Evolutionary conservation across 2,888 invertebrate species (phyloP).

Genomic region (Ophioninae sp.): DNA sequence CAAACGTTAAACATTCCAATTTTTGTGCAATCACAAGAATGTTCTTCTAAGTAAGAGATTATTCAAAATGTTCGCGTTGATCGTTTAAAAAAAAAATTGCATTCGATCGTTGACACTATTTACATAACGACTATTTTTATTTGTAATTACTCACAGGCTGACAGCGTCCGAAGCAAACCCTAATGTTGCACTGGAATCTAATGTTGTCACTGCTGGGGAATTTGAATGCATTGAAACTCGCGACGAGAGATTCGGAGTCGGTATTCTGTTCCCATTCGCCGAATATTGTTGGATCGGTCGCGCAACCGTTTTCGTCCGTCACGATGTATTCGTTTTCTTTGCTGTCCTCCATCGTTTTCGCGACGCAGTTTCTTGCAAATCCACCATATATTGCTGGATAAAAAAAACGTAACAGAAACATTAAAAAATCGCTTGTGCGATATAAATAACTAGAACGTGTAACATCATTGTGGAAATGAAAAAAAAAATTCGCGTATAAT

Average conservation of each 20-base stretch:
- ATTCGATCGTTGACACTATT: neutral
- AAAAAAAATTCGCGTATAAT: no score
- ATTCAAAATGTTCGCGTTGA: no score
- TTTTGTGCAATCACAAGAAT: no score
- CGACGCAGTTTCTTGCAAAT: conserved; percentile 95
- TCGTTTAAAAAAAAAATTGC: no score
- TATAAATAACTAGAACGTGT: neutral
- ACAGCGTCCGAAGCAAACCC: conserved; percentile 96
- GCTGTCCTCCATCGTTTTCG: conserved; percentile 94
- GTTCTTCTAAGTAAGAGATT: no score
- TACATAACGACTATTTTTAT: neutral
- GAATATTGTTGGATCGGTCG: conserved; percentile 95
- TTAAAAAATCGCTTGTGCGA: neutral
- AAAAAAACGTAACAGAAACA: neutral
- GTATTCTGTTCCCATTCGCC: conserved; percentile 96
- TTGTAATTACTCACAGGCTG: conserved; percentile 89
- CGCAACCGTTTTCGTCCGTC: conserved; percentile 96
- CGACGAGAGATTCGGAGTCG: conserved; percentile 91
- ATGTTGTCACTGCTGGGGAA: conserved; percentile 97
- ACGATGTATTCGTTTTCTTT: conserved; percentile 95
- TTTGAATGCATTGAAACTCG: conserved; percentile 96
- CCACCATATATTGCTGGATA: conserved; percentile 94
- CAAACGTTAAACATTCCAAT: no score
- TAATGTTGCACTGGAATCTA: conserved; percentile 96
- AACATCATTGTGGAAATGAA: no score